Conservation (phyloP, 2,888 invertebrate genomes). For the Scaptomyza parva region DNA sequence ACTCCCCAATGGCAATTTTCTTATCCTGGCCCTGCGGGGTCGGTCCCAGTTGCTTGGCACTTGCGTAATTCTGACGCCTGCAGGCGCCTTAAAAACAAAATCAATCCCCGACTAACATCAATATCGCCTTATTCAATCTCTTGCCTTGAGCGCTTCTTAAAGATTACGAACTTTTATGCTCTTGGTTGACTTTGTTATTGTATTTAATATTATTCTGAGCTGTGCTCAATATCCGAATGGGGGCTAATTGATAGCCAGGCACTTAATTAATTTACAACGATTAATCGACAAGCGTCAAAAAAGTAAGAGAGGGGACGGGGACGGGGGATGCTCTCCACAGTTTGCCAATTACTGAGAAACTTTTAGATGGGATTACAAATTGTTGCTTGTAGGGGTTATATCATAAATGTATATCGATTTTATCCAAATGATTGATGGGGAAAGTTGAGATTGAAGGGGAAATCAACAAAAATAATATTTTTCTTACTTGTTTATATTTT, state of each 20-base stretch:
- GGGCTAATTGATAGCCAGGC: constrained; percentile 60
- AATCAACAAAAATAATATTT: background rate
- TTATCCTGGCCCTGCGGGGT: background rate
- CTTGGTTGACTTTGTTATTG: background rate
- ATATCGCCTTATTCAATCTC: constrained; percentile 28
- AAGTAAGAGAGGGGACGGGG: background rate
- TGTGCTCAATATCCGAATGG: constrained; percentile 57
- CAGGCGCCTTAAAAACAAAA: constrained; percentile 28
- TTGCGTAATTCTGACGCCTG: constrained; percentile 58
- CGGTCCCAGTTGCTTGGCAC: constrained; percentile 9
- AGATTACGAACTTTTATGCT: constrained; percentile 22
- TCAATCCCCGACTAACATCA: constrained; percentile 58
- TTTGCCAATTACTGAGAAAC: constrained; percentile 39
- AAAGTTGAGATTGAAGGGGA: background rate
- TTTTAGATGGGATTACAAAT: constrained; percentile 21
- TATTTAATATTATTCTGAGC: constrained; percentile 13
- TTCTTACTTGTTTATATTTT: background rate
- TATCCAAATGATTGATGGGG: background rate
- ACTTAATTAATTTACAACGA: constrained; percentile 62
- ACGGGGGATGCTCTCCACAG: constrained; percentile 17
- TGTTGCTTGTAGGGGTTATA: constrained; percentile 11
- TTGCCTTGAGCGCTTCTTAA: constrained; percentile 12
- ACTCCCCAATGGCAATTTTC: constrained; percentile 8
- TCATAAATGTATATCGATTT: background rate
- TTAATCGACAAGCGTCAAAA: constrained; percentile 29